phyloP scores from a whole-genome alignment of 92 coral and sea anemone species.

The Umimayanthus chanpuru region DNA sequence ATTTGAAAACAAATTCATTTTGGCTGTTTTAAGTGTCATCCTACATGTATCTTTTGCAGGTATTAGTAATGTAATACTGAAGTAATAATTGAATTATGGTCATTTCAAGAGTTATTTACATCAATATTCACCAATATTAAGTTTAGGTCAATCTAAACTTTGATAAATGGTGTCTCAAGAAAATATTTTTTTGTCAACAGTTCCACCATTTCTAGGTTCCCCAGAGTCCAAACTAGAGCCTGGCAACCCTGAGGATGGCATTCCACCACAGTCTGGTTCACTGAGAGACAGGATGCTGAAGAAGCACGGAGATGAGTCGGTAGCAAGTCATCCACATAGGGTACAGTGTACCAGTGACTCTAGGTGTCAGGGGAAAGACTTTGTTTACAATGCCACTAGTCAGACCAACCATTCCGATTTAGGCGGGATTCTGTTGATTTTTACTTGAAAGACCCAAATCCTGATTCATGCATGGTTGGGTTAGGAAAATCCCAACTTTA shows the following conservation, averaged over 20 bases:
- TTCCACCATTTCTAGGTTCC: conserved; percentile 28
- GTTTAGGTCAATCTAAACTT: neutral
- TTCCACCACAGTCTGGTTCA: conserved; percentile 40
- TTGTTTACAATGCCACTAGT: neutral
- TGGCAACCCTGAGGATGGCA: conserved; percentile 9
- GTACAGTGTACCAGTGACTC: neutral
- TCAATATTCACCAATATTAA: no score
- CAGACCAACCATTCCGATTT: no score
- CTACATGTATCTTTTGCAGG: no score
- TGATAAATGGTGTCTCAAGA: no score
- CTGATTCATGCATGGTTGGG: no score
- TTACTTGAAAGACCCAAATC: no score
- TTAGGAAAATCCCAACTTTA: no score
- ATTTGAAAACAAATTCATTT: no score
- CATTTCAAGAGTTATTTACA: neutral
- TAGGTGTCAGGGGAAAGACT: neutral
- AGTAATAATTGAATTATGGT: neutral
- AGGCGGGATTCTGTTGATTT: no score
- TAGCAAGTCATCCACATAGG: neutral
- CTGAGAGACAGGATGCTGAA: conserved; percentile 71
- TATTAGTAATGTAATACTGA: no score
- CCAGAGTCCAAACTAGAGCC: conserved; percentile 37
- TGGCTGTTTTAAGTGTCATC: no score
- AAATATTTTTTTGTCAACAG: neutral
- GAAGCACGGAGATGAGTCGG: conserved; percentile 16